Evolutionary conservation across 2,888 invertebrate genomes (phyloP).

Genomic region (Doris montereyensis): DNA sequence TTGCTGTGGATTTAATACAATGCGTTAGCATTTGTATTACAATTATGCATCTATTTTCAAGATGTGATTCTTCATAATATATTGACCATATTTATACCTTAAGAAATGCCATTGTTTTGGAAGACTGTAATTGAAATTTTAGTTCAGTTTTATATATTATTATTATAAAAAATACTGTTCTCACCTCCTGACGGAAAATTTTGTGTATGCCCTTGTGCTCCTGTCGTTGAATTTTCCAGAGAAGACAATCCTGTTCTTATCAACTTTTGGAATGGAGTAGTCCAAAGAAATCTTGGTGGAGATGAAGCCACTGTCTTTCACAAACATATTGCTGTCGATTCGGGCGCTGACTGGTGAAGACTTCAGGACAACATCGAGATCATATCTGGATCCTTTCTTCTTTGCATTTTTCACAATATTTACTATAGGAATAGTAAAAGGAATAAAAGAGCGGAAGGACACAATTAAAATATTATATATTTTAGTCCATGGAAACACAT

Average conservation of each 20-base stretch:
- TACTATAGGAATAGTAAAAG: not conserved
- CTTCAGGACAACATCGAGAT: constrained; percentile 34
- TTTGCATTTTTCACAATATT: constrained; percentile 25
- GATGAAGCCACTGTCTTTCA: constrained; percentile 15
- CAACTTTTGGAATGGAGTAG: constrained; percentile 50
- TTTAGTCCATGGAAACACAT: not conserved
- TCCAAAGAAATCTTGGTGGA: constrained; percentile 43
- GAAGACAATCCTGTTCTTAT: constrained; percentile 50
- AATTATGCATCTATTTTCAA: too few species aligned
- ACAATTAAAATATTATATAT: not conserved
- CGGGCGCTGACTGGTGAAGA: constrained; percentile 32
- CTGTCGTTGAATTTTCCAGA: constrained; percentile 49
- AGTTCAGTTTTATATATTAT: too few species aligned
- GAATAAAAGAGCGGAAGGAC: not conserved
- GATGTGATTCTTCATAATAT: too few species aligned
- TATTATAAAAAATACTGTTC: too few species aligned
- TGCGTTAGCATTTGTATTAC: not conserved
- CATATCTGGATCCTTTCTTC: constrained; percentile 33
- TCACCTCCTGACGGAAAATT: constrained; percentile 49
- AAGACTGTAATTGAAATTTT: too few species aligned
- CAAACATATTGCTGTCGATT: constrained; percentile 31
- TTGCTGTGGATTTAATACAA: constrained; percentile 47
- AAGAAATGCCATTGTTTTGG: too few species aligned
- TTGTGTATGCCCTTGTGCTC: constrained; percentile 44
- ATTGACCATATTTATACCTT: too few species aligned